Evolutionary conservation across 37 sponge, comb jelly and placozoan species (phyloP).

Genomic region (Bolinopsis microptera): DNA sequence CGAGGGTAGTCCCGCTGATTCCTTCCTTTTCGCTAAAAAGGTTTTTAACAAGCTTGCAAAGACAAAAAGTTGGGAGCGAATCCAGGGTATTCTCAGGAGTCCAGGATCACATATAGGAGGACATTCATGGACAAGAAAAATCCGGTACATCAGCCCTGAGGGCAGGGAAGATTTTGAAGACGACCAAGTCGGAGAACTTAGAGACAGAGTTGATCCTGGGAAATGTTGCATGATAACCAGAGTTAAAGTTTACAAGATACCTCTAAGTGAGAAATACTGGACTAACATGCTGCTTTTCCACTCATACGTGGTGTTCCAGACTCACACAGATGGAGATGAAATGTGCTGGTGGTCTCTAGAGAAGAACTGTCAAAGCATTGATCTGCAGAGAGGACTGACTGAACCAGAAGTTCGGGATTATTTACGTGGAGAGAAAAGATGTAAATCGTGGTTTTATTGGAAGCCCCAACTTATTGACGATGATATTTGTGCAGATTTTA

Average conservation of each 20-base stretch:
- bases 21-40: not conserved
- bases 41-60: constrained; percentile 4
- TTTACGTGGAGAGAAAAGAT: constrained; percentile 4
- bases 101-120: not conserved
- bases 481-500: not conserved
- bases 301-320: not conserved
- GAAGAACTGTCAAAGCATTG: not conserved
- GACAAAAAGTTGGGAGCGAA: not conserved
- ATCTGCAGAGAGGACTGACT: not conserved
- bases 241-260: constrained; percentile 21
- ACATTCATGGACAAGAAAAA: not conserved
- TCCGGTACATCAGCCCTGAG: not conserved
- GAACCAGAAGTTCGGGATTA: not conserved
- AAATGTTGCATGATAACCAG: not conserved
- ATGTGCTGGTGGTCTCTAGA: not conserved
- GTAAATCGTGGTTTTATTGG: not conserved
- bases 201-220: not conserved
- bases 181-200: not conserved
- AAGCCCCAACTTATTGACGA: not conserved
- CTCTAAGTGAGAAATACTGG: constrained; percentile 7
- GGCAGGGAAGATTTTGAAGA: not conserved
- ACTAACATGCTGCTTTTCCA: constrained; percentile 29
- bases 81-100: not conserved
- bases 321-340: not conserved
- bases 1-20: not conserved